Evolutionary conservation across 1,140 invertebrate species (phyloP).

Genomic region (Ridgeia piscesae): DNA sequence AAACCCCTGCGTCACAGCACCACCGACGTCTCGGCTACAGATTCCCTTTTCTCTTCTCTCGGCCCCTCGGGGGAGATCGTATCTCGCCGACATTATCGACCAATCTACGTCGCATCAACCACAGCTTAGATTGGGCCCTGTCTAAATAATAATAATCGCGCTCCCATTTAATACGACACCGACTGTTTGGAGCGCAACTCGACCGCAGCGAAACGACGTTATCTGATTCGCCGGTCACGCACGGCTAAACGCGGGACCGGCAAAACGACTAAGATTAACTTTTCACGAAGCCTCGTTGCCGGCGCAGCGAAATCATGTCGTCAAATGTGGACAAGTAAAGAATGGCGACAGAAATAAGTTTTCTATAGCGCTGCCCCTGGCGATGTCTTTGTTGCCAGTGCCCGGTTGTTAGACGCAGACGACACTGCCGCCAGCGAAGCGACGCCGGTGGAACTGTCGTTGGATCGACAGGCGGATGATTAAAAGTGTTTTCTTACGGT

Average conservation of each 20-base stretch:
- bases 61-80: not conserved
- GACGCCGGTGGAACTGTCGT: not conserved
- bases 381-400: not conserved
- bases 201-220: not conserved
- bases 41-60: not conserved
- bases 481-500: not conserved
- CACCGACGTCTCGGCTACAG: not conserved
- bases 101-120: not conserved
- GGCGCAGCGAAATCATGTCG: not conserved
- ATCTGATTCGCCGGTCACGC: not conserved
- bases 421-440: not conserved
- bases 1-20: not conserved
- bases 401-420: not conserved
- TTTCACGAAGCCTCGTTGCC: not conserved
- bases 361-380: not conserved
- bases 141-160: conserved; percentile 1
- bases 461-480: not conserved
- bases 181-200: not conserved
- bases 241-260: not conserved
- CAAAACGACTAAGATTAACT: not conserved
- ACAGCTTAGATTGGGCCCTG: not conserved
- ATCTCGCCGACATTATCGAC: not conserved
- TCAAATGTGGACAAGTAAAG: not conserved
- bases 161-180: not conserved
- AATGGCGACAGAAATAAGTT: not conserved